Conservation (phyloP, 92 coral and sea anemone species). For the Porites rus region DNA sequence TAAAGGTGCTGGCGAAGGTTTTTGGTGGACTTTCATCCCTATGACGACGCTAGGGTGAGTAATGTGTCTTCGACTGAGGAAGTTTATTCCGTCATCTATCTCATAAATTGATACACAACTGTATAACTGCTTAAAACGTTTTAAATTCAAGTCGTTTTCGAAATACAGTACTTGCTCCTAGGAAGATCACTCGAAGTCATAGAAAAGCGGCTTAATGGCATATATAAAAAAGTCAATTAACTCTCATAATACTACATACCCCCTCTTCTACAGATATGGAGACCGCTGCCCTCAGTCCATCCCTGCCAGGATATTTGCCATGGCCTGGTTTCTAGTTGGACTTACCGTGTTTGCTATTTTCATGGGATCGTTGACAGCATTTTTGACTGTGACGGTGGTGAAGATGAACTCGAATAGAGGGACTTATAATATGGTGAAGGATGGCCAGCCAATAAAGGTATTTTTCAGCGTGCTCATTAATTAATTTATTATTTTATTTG, state of each 20-base stretch:
- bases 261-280: constrained; percentile 54
- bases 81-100: too few species aligned
- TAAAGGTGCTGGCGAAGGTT: constrained; percentile 70
- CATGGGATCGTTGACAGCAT: constrained; percentile 49
- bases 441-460: constrained; percentile 24
- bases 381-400: constrained; percentile 58
- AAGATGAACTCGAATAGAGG: constrained; percentile 10
- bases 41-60: constrained; percentile 88
- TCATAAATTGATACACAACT: too few species aligned
- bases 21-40: constrained; percentile 87
- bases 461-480: too few species aligned
- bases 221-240: too few species aligned
- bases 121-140: too few species aligned
- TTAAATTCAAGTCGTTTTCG: too few species aligned
- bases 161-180: too few species aligned
- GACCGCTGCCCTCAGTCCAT: constrained; percentile 68
- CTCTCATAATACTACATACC: too few species aligned
- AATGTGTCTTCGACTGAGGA: too few species aligned
- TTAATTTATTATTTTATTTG: too few species aligned
- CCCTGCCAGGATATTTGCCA: constrained; percentile 61
- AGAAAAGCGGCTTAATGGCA: too few species aligned
- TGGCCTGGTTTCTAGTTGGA: constrained; percentile 69
- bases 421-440: background rate
- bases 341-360: constrained; percentile 51
- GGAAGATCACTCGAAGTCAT: too few species aligned